Evolutionary conservation across 2,797 vertebrate genomes (phyloP).

Genomic region (Acipenser transmontanus): DNA sequence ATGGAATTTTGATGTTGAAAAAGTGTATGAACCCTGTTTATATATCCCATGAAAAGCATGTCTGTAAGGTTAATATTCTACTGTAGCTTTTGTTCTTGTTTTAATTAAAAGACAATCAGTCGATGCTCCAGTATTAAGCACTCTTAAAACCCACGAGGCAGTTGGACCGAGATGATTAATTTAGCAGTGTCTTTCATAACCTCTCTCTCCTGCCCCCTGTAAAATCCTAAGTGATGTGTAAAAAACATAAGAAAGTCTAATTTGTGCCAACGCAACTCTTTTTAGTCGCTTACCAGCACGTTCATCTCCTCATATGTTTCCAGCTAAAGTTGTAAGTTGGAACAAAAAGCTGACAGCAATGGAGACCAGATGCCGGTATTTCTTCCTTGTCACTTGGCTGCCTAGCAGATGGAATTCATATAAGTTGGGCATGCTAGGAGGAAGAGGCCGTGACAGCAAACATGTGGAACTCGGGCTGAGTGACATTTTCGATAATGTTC

Average conservation of each 20-base stretch:
- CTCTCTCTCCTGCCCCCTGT: constrained; percentile 32
- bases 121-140: background rate
- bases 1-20: too few species aligned
- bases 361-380: constrained; percentile 82
- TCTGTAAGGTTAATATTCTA: too few species aligned
- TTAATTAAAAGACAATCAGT: constrained; percentile 6
- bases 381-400: constrained; percentile 83
- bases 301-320: constrained; percentile 76
- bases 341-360: constrained; percentile 78
- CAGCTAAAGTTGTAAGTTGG: constrained; percentile 79
- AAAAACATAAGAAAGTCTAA: constrained; percentile 70
- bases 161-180: constrained; percentile 8
- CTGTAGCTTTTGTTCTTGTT: background rate
- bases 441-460: constrained; percentile 79
- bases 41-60: too few species aligned
- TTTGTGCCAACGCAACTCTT: constrained; percentile 64
- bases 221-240: constrained; percentile 65
- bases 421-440: constrained; percentile 78
- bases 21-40: too few species aligned
- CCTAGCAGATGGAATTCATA: constrained; percentile 96
- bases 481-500: constrained; percentile 99
- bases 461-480: constrained; percentile 90
- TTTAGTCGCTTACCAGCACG: constrained; percentile 64
- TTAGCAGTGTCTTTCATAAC: constrained; percentile 8
- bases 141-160: background rate